Percentiles rank a stretch among this genome's conserved stretches.
phyloP scores from a whole-genome alignment of 2,888 invertebrate genomes.

The Abrostola triplasia region DNA sequence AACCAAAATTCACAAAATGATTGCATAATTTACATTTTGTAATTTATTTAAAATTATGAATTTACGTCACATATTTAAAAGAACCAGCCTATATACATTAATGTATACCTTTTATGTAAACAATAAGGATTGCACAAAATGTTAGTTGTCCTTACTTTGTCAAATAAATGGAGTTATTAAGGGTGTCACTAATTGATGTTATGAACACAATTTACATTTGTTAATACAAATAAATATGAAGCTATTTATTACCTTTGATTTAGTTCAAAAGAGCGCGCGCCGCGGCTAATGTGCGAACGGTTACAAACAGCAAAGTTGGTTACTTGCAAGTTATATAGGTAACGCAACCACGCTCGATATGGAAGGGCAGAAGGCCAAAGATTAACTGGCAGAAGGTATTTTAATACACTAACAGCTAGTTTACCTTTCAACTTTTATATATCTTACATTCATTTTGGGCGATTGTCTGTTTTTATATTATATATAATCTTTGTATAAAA shows the following conservation, averaged over 20 bases:
- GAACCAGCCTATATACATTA: background rate
- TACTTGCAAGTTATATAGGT: conserved; percentile 70
- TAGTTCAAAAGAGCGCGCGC: conserved; percentile 52
- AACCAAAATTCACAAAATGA: background rate
- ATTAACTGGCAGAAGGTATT: conserved; percentile 51
- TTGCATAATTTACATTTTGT: background rate
- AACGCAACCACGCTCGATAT: conserved; percentile 57
- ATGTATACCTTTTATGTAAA: conserved; percentile 17
- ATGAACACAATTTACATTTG: background rate
- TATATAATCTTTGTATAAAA: no score
- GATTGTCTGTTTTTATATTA: no score
- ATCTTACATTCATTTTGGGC: background rate
- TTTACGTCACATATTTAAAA: background rate
- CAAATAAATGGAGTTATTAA: no score
- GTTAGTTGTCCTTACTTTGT: no score
- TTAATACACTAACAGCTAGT: conserved; percentile 3
- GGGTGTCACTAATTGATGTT: background rate
- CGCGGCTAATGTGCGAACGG: conserved; percentile 60
- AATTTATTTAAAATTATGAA: conserved; percentile 4
- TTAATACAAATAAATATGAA: conserved; percentile 32
- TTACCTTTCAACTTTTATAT: conserved; percentile 7
- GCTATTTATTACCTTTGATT: conserved; percentile 51
- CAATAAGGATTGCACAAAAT: background rate
- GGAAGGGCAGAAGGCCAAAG: conserved; percentile 76
- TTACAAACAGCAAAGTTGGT: conserved; percentile 65